Percentiles rank a stretch among this genome's conserved stretches.
These are phyloP conservation scores for Habropoda laboriosa DNA, from an alignment of 1,140 invertebrate genomes.

Conservation along the genomic window DNA sequence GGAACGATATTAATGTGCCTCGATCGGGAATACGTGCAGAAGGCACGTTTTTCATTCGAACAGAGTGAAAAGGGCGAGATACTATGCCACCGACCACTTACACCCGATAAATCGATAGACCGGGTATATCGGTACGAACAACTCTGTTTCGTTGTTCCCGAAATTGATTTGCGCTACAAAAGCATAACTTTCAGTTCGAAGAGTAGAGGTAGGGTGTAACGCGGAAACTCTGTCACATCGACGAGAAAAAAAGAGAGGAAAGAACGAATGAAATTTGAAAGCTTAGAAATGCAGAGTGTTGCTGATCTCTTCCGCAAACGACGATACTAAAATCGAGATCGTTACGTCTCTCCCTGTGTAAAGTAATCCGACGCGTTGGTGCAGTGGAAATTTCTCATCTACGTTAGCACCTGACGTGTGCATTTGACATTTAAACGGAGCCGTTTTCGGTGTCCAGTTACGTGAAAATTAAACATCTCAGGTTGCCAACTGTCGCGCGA, in stretches of 20 bases:
- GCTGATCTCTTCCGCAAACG: not conserved
- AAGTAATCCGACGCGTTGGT: not conserved
- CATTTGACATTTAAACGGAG: not conserved
- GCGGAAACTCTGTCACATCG: not conserved
- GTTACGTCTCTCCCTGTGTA: not conserved
- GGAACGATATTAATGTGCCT: slow-evolving; percentile 24
- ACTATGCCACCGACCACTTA: slow-evolving; percentile 6
- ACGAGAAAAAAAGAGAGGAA: not conserved
- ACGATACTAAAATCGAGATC: slow-evolving; percentile 2
- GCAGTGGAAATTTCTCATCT: slow-evolving; percentile 7
- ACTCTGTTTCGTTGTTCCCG: not conserved
- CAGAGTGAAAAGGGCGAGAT: slow-evolving; percentile 36
- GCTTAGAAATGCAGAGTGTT: not conserved
- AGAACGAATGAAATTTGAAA: not conserved
- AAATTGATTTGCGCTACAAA: not conserved
- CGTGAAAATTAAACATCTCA: too few species aligned
- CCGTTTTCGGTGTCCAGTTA: not conserved
- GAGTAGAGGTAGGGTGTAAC: not conserved
- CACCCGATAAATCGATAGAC: slow-evolving; percentile 59
- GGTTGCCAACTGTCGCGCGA: too few species aligned
- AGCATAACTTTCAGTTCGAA: not conserved
- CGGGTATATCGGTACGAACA: slow-evolving; percentile 43
- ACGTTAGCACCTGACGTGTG: not conserved
- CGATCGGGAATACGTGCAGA: slow-evolving; percentile 49
- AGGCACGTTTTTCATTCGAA: slow-evolving; percentile 48